phyloP scores from a whole-genome alignment of 2,113 vertebrate species.

The Miniopterus natalensis region DNA sequence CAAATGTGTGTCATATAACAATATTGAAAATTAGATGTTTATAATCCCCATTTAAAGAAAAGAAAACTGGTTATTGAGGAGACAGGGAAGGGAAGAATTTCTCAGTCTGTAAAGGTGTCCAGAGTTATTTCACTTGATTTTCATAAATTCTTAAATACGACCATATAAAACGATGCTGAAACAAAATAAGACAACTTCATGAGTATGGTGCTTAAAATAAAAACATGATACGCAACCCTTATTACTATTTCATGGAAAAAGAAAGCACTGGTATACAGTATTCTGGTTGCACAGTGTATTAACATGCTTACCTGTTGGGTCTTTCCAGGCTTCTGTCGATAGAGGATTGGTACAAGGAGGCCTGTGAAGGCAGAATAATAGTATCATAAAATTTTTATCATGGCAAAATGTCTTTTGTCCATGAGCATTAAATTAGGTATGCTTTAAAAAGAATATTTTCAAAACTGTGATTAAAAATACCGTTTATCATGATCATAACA shows the following conservation, averaged over 20 bases:
- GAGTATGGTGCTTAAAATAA: background rate
- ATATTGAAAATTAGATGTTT: slow-evolving; percentile 5
- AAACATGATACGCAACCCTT: background rate
- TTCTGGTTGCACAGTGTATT: background rate
- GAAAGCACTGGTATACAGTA: background rate
- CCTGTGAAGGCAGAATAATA: slow-evolving; percentile 90
- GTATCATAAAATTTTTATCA: slow-evolving; percentile 25
- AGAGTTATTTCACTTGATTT: slow-evolving; percentile 1
- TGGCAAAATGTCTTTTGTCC: slow-evolving; percentile 1
- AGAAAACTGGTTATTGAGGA: background rate
- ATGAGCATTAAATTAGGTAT: slow-evolving; percentile 4
- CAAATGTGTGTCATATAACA: background rate
- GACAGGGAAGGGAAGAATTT: background rate
- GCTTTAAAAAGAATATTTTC: slow-evolving; percentile 41
- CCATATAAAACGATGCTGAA: background rate
- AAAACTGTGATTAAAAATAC: slow-evolving; percentile 17
- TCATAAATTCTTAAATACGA: background rate
- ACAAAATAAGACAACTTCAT: slow-evolving; percentile 4
- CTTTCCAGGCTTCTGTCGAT: slow-evolving; percentile 93
- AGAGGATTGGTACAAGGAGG: slow-evolving; percentile 92
- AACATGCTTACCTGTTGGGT: slow-evolving; percentile 92
- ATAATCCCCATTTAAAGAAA: background rate
- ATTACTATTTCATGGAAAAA: background rate
- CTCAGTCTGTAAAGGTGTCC: background rate
- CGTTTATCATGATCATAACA: background rate